A percentile compares a stretch with the other conserved stretches of the same genome.
Conservation (phyloP, 2,888 invertebrate genomes). For the Gastrophysa polygoni region DNA sequence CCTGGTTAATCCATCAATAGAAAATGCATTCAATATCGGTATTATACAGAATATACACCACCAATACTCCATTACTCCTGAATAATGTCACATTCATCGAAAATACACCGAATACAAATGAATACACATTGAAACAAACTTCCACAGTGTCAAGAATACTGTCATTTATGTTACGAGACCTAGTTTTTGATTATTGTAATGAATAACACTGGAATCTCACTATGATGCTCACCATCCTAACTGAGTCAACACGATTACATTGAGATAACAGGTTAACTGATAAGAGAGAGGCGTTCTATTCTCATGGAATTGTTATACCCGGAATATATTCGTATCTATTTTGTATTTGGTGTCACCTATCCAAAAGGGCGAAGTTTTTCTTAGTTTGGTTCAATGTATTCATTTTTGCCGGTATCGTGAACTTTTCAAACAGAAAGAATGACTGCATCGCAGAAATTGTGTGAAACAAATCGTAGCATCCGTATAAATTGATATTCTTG, state of each 20-base stretch:
- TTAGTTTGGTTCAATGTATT: too few relatives aligned
- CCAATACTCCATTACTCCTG: constrained; percentile 21
- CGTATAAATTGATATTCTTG: constrained; percentile 21
- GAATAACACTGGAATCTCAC: constrained; percentile 7
- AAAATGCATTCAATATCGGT: constrained; percentile 22
- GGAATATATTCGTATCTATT: too few relatives aligned
- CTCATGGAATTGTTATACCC: not conserved
- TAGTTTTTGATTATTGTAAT: not conserved
- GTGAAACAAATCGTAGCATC: not conserved
- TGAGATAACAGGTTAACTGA: constrained; percentile 38
- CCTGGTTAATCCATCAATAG: constrained; percentile 1
- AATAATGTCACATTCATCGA: constrained; percentile 8
- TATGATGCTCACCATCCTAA: constrained; percentile 34
- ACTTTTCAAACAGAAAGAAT: too few relatives aligned
- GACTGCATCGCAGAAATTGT: not conserved
- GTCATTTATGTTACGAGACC: not conserved
- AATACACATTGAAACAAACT: too few relatives aligned
- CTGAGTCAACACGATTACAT: constrained; percentile 45
- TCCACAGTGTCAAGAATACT: too few relatives aligned
- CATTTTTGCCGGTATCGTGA: too few relatives aligned
- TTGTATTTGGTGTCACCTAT: too few relatives aligned
- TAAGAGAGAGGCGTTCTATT: constrained; percentile 24
- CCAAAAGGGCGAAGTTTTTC: too few relatives aligned
- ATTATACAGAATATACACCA: constrained; percentile 27
- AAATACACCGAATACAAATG: constrained; percentile 8